Conservation (phyloP, 2,113 vertebrate species). For the Myrmophylax atrothorax region DNA sequence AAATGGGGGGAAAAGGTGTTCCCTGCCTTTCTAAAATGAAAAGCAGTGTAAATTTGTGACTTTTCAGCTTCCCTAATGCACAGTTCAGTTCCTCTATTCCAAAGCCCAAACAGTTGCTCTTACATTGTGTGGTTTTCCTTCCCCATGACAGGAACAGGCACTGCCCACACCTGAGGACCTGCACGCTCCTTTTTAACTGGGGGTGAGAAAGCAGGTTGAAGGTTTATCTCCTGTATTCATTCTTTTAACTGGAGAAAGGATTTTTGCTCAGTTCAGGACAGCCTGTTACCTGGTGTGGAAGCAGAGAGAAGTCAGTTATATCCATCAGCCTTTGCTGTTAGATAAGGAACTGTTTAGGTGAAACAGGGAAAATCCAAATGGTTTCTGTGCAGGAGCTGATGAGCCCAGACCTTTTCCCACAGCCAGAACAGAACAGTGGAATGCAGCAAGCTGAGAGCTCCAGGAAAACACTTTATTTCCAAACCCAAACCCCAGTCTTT, state of each 20-base stretch:
- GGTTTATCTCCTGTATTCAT: not conserved
- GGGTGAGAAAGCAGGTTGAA: not conserved
- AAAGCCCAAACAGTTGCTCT: not conserved
- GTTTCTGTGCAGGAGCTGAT: not conserved
- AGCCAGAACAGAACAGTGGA: not conserved
- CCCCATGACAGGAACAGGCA: not conserved
- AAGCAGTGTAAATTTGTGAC: accelerated
- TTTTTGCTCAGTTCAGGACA: not conserved
- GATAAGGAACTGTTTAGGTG: not conserved
- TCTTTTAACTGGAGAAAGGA: not conserved
- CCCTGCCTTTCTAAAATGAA: not conserved
- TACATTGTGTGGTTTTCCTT: not conserved
- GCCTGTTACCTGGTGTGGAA: not conserved
- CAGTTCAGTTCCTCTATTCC: not conserved
- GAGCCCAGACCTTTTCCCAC: not conserved
- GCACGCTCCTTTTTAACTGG: too few species aligned
- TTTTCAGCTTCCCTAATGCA: not conserved
- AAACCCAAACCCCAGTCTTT: accelerated
- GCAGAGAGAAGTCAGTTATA: not conserved
- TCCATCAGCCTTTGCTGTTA: not conserved
- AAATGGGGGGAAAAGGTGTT: not conserved
- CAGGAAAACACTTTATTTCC: not conserved
- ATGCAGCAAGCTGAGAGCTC: not conserved
- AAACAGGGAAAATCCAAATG: not conserved
- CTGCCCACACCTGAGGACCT: not conserved